Conservation (phyloP, 2,797 vertebrate genomes). For the Paramormyrops hopkinsi region DNA sequence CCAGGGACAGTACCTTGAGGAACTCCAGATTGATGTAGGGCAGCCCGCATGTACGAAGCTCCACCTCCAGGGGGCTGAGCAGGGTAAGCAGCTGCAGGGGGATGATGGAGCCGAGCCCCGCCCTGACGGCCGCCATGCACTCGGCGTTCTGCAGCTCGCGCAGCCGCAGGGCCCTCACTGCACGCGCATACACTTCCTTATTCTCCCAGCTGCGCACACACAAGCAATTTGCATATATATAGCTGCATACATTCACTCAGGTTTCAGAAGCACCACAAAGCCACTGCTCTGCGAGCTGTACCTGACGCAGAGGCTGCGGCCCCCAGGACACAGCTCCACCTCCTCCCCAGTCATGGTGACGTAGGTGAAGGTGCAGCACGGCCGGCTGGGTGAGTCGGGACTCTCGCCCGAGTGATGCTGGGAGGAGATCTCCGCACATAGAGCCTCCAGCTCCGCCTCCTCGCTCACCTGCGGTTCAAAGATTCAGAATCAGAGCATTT, state of each 20-base stretch:
- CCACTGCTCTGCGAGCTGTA: slow-evolving; percentile 41
- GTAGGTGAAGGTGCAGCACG: slow-evolving; percentile 92
- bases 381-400: slow-evolving; percentile 84
- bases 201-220: slow-evolving; percentile 83
- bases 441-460: slow-evolving; percentile 79
- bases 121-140: slow-evolving; percentile 82
- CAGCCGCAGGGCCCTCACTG: slow-evolving; percentile 77
- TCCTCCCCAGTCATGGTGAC: slow-evolving; percentile 87
- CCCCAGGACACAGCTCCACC: slow-evolving; percentile 85
- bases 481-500: neutral
- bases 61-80: slow-evolving; percentile 84
- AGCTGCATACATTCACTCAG: neutral
- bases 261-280: neutral
- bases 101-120: slow-evolving; percentile 85
- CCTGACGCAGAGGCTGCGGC: slow-evolving; percentile 79
- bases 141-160: slow-evolving; percentile 83
- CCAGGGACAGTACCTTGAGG: slow-evolving; percentile 72
- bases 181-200: slow-evolving; percentile 80
- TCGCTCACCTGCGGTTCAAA: slow-evolving; percentile 68
- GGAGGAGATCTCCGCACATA: slow-evolving; percentile 88
- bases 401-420: slow-evolving; percentile 86
- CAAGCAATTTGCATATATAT: slow-evolving; percentile 19
- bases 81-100: slow-evolving; percentile 92
- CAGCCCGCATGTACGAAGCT: slow-evolving; percentile 89
- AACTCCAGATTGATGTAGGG: slow-evolving; percentile 96